These are phyloP conservation scores for Ceyx melanurus DNA, from an alignment of 2,113 vertebrate genomes.

Conservation along the genomic window DNA sequence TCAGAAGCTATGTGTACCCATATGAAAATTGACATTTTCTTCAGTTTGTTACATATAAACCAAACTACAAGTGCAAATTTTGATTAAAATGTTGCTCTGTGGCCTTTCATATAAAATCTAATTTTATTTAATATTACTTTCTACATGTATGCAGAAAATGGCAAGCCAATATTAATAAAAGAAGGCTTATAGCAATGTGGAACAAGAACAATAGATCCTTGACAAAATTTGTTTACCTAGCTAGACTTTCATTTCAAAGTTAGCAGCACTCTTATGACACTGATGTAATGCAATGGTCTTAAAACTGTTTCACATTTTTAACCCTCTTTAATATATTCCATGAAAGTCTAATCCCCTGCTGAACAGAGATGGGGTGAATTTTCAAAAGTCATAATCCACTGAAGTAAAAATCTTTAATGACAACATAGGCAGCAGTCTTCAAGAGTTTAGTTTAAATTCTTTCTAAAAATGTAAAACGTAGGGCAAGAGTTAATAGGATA, in stretches of 20 bases:
- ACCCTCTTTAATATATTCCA: conserved; percentile 78
- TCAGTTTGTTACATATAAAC: conserved; percentile 38
- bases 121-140: conserved; percentile 77
- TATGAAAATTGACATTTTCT: neutral
- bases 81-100: conserved; percentile 75
- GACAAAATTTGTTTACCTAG: conserved; percentile 78
- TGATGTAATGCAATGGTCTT: conserved; percentile 68
- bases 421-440: conserved; percentile 70
- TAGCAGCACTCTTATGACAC: conserved; percentile 58
- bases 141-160: conserved; percentile 69
- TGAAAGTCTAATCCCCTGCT: conserved; percentile 72
- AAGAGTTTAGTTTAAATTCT: conserved; percentile 75
- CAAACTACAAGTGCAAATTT: conserved; percentile 54
- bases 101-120: conserved; percentile 71
- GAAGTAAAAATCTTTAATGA: conserved; percentile 76
- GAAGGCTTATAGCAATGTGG: conserved; percentile 64
- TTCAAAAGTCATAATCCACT: conserved; percentile 73
- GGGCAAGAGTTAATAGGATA: conserved; percentile 76
- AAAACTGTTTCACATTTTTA: conserved; percentile 77
- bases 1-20: neutral
- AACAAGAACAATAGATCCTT: conserved; percentile 64
- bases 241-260: conserved; percentile 77
- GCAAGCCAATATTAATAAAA: conserved; percentile 79
- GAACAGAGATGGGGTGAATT: conserved; percentile 67
- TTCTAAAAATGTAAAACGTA: conserved; percentile 72